Percentiles rank a stretch among this genome's conserved stretches.
Conservation (phyloP, 2,888 invertebrate species). For the Sycophila texana region DNA sequence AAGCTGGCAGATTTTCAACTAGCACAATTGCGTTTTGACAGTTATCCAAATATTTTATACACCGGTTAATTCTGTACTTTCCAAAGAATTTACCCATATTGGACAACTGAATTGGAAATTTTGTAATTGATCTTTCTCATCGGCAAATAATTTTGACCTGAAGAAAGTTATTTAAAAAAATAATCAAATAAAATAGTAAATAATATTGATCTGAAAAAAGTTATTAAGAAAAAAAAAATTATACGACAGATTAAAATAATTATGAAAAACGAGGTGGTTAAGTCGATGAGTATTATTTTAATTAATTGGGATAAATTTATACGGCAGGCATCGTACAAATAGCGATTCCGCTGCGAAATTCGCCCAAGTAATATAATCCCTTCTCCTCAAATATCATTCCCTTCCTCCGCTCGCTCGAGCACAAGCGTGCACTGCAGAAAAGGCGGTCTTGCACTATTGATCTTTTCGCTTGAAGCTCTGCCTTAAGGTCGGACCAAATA, state of each 20-base stretch:
- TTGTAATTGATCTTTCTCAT: neutral
- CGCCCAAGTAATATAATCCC: slow-evolving; percentile 16
- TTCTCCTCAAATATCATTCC: neutral
- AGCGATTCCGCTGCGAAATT: slow-evolving; percentile 11
- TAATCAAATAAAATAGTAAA: no score
- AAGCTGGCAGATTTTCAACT: slow-evolving; percentile 36
- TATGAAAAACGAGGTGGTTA: no score
- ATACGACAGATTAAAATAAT: no score
- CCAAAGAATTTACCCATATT: neutral
- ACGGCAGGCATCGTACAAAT: neutral
- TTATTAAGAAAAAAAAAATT: no score
- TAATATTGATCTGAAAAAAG: no score
- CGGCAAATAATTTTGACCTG: neutral
- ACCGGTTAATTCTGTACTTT: slow-evolving; percentile 2
- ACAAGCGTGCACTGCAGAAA: slow-evolving; percentile 39
- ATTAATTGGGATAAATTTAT: neutral
- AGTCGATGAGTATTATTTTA: no score
- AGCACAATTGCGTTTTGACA: slow-evolving; percentile 12
- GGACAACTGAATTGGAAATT: neutral
- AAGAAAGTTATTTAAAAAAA: no score
- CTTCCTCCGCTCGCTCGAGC: slow-evolving; percentile 11
- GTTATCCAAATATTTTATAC: slow-evolving; percentile 7
- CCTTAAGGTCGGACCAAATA: slow-evolving; percentile 50
- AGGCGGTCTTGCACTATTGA: slow-evolving; percentile 55
- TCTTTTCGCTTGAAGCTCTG: slow-evolving; percentile 31